Conservation (phyloP, 2,888 invertebrate species). For the Mimumesa dahlbomi region DNA sequence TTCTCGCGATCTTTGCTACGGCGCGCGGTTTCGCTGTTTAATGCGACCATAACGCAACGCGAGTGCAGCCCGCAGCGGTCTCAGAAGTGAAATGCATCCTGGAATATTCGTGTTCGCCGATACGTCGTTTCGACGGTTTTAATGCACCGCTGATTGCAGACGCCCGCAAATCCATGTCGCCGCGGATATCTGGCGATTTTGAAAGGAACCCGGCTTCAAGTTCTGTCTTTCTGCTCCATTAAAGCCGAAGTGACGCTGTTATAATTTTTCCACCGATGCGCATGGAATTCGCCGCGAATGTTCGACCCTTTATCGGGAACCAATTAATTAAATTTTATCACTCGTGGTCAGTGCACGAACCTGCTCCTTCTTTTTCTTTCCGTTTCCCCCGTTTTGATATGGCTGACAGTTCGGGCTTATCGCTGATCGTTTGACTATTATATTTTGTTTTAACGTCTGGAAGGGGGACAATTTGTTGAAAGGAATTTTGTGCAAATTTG, state of each 20-base stretch:
- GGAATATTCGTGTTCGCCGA: constrained; percentile 37
- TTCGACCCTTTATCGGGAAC: constrained; percentile 29
- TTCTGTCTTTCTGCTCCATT: constrained; percentile 40
- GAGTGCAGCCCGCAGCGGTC: constrained; percentile 44
- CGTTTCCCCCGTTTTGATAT: background rate
- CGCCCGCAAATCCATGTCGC: constrained; percentile 30
- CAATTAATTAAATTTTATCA: constrained; percentile 38
- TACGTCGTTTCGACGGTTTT: constrained; percentile 55
- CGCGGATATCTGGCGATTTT: constrained; percentile 25
- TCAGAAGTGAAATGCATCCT: constrained; percentile 40
- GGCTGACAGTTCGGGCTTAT: too few relatives aligned
- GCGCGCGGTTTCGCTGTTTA: constrained; percentile 40
- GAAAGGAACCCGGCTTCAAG: background rate
- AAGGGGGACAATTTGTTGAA: too few relatives aligned
- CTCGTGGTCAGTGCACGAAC: background rate
- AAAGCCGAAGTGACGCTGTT: constrained; percentile 34
- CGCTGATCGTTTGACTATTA: too few relatives aligned
- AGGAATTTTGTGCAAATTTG: too few relatives aligned
- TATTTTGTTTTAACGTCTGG: too few relatives aligned
- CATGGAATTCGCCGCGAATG: constrained; percentile 4
- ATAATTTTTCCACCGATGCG: constrained; percentile 20
- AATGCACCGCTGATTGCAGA: constrained; percentile 56
- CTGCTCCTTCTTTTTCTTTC: background rate
- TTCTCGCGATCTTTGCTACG: constrained; percentile 36
- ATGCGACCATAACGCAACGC: constrained; percentile 42